Conservation (phyloP, 2,797 vertebrate species). For the Carduelis carduelis region DNA sequence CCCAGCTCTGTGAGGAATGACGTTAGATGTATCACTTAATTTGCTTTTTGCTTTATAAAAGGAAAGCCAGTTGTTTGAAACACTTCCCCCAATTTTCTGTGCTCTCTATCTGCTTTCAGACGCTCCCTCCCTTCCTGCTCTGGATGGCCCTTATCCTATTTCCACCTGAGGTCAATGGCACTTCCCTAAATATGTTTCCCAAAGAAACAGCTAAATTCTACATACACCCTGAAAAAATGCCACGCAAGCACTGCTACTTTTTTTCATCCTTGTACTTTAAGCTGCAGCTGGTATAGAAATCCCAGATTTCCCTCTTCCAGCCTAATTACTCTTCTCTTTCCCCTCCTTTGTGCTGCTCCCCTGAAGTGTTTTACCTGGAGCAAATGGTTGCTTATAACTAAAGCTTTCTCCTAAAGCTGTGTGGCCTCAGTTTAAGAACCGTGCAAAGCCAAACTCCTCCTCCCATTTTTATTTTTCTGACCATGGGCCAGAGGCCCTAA, state of each 20-base stretch:
- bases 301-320: constrained; percentile 21
- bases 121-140: constrained; percentile 58
- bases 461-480: constrained; percentile 44
- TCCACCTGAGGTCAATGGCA: constrained; percentile 66
- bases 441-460: constrained; percentile 39
- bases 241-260: background rate
- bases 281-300: background rate
- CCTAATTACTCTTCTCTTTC: background rate
- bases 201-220: constrained; percentile 37
- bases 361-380: constrained; percentile 21
- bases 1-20: constrained; percentile 22
- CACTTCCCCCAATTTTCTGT: constrained; percentile 59
- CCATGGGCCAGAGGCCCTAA: constrained; percentile 16
- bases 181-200: constrained; percentile 57
- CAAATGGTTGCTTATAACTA: background rate
- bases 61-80: constrained; percentile 52
- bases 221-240: background rate
- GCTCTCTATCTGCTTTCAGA: constrained; percentile 65
- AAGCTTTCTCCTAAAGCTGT: background rate
- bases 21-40: constrained; percentile 10
- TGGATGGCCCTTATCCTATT: constrained; percentile 62
- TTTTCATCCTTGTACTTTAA: background rate
- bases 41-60: constrained; percentile 37
- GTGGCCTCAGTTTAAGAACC: constrained; percentile 22
- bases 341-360: background rate